A percentile compares a stretch with the other conserved stretches of the same genome.
These are phyloP conservation scores for Helicorthomorpha holstii DNA, from an alignment of 1,140 invertebrate species.

Conservation along the genomic window DNA sequence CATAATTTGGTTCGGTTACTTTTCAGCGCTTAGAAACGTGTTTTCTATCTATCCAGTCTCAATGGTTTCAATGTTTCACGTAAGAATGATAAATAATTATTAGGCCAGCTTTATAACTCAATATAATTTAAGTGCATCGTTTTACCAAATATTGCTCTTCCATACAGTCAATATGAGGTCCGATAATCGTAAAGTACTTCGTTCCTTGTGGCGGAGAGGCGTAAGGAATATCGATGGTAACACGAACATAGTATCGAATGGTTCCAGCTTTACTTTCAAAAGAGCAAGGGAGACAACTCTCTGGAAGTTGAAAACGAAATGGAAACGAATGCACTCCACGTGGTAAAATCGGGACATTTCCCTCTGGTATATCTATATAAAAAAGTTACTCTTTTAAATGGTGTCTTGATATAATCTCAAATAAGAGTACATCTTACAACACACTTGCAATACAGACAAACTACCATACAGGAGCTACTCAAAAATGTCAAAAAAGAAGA, in stretches of 20 bases:
- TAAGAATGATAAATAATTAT: too few species aligned
- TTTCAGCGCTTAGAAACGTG: too few species aligned
- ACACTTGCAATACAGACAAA: too few species aligned
- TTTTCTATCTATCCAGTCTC: too few species aligned
- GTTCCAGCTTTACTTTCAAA: constrained; percentile 62
- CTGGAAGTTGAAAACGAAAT: constrained; percentile 59
- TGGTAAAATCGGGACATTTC: constrained; percentile 52
- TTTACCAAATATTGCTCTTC: constrained; percentile 64
- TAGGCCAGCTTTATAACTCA: too few species aligned
- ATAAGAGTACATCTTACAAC: too few species aligned
- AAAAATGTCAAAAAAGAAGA: too few species aligned
- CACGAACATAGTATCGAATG: constrained; percentile 61
- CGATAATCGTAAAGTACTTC: constrained; percentile 70
- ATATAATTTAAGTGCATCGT: constrained; percentile 1
- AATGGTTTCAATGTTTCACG: too few species aligned
- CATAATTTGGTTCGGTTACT: too few species aligned
- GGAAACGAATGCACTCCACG: constrained; percentile 56
- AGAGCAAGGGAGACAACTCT: constrained; percentile 57
- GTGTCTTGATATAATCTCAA: too few species aligned
- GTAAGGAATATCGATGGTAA: constrained; percentile 63
- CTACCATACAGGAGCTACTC: too few species aligned
- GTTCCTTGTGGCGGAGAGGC: constrained; percentile 66
- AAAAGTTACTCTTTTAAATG: too few species aligned
- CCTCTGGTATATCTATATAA: constrained; percentile 45
- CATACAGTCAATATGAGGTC: constrained; percentile 71